These are phyloP conservation scores for Catharus minimus DNA, from an alignment of 2,113 vertebrate genomes.

Conservation along the genomic window DNA sequence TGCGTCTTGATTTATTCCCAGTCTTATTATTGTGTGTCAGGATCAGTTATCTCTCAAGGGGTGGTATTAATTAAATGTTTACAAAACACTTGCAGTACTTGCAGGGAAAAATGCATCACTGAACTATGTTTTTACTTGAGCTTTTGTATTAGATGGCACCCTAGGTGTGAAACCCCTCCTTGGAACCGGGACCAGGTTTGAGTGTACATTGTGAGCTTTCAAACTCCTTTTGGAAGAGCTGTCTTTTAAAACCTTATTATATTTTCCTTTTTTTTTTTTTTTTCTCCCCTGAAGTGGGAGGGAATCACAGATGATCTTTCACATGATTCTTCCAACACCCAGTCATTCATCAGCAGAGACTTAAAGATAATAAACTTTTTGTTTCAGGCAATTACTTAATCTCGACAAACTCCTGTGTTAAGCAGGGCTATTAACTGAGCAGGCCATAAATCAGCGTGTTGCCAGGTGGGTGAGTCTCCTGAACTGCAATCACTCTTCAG, in stretches of 20 bases:
- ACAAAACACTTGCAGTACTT: conserved; percentile 18
- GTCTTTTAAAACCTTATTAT: conserved; percentile 29
- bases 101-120: background rate
- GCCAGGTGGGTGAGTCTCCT: conserved; percentile 82
- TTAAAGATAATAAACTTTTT: conserved; percentile 84
- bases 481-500: conserved; percentile 83
- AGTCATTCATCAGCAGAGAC: conserved; percentile 81
- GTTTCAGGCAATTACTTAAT: conserved; percentile 89
- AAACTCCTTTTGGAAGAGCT: background rate
- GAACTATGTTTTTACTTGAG: background rate
- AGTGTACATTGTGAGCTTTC: background rate
- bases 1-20: conserved; percentile 14
- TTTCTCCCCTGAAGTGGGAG: background rate
- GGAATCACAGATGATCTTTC: conserved; percentile 73
- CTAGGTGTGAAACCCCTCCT: background rate
- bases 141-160: conserved; percentile 7
- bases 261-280: background rate
- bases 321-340: conserved; percentile 71
- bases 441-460: conserved; percentile 83
- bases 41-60: conserved; percentile 17
- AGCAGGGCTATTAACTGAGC: conserved; percentile 83
- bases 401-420: conserved; percentile 86
- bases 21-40: background rate
- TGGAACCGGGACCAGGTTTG: background rate
- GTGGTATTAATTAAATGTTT: conserved; percentile 35